Base-by-base conservation (phyloP, 23 tunicate genomes). In the Pegea sp. region DNA sequence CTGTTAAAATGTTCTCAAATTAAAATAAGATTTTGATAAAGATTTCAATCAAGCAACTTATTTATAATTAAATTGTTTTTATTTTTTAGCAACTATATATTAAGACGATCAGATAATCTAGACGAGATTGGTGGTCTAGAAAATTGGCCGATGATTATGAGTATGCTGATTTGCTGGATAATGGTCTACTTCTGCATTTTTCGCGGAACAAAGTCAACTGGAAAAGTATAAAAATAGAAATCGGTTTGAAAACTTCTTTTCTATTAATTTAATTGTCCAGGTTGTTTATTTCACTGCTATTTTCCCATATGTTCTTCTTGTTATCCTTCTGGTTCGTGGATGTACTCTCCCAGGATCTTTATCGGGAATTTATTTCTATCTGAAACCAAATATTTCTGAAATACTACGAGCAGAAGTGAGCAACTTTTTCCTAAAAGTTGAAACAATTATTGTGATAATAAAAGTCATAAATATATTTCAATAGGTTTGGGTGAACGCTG, bases 401-500 rank as follows among this genome's bases (percentile, higher is more conserved):
- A n/a, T n/a, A n/a, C n/a, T n/a, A n/a, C n/a, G n/a, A n/a, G n/a
- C n/a, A n/a, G n/a, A n/a, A n/a, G n/a, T n/a, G n/a, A n/a, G n/a
- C n/a, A n/a, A n/a, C n/a, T n/a, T n/a, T n/a, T n/a, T n/a, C n/a
- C n/a, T n/a, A n/a, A n/a, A 52, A n/a, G 16, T n/a, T 0, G 16
- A n/a, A 20, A 0, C 22, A 19, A n/a, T 11, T 13, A n/a, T n/a
- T n/a, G n/a, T n/a, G n/a, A n/a, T n/a, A n/a, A n/a, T n/a, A n/a
- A n/a, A n/a, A n/a, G n/a, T n/a, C n/a, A n/a, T n/a, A n/a, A n/a
- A n/a, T n/a, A n/a, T n/a, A n/a, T n/a, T n/a, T n/a, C n/a, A n/a
- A n/a, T n/a, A 71, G 78, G 78, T 71, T 28, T 71, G 78, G 78
- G 61, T 71, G 13, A 69, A 71, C 54, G 78, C 78, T 22, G 68